phyloP scores from a whole-genome alignment of 2,888 invertebrate species.

The Prosopocoilus inquinatus region DNA sequence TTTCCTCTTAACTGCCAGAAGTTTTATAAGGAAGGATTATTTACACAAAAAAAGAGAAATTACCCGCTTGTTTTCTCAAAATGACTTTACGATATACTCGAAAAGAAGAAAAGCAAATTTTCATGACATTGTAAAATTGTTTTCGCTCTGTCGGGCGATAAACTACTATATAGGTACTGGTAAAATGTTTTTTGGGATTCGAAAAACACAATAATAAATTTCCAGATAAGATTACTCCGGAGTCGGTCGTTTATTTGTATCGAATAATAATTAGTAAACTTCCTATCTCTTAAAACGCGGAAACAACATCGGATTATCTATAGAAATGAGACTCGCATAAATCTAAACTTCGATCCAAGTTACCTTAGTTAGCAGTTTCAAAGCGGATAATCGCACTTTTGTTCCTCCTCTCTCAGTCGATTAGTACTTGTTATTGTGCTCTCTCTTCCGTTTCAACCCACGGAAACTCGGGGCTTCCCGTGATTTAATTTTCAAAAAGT shows the following conservation, averaged over 20 bases:
- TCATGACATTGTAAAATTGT: no score
- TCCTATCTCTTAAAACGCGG: slow-evolving; percentile 14
- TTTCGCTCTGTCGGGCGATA: no score
- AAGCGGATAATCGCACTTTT: slow-evolving; percentile 63
- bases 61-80: not conserved
- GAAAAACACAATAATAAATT: no score
- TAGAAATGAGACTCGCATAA: slow-evolving; percentile 40
- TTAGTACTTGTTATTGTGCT: no score
- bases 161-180: not conserved
- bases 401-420: slow-evolving; percentile 48
- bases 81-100: no score
- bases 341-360: slow-evolving; percentile 40
- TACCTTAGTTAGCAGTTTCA: slow-evolving; percentile 45
- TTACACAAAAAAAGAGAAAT: not conserved
- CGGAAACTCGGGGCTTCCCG: no score
- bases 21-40: slow-evolving; percentile 7
- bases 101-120: no score
- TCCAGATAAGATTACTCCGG: no score
- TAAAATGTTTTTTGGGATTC: not conserved
- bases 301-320: slow-evolving; percentile 29
- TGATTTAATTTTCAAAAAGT: no score
- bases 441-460: no score
- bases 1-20: slow-evolving; percentile 8
- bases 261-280: slow-evolving; percentile 26
- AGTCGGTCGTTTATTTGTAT: slow-evolving; percentile 10